phyloP scores from a whole-genome alignment of 2,797 vertebrate genomes.

The Esox masquinongy region DNA sequence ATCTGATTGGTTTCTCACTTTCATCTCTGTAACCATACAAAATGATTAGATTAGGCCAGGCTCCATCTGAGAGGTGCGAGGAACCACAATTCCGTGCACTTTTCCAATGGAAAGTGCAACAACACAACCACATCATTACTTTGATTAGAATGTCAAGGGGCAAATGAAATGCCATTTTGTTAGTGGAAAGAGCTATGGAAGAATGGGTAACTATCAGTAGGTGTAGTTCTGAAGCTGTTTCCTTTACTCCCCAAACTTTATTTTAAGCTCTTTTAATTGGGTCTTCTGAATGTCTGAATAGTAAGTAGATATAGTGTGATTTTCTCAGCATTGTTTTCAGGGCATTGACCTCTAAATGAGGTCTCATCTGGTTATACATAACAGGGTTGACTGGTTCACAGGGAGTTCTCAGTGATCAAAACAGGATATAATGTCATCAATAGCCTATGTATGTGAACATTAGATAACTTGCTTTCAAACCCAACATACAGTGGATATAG shows the following conservation, averaged over 20 bases:
- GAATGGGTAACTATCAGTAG: no score
- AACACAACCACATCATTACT: background rate
- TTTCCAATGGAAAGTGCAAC: no score
- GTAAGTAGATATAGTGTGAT: background rate
- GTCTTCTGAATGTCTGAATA: no score
- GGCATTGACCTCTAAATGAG: background rate
- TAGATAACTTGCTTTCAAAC: background rate
- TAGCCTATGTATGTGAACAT: background rate
- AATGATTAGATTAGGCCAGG: slow-evolving; percentile 54
- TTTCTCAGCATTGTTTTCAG: slow-evolving; percentile 10
- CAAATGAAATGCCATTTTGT: no score
- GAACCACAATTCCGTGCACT: background rate
- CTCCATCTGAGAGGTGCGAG: slow-evolving; percentile 23
- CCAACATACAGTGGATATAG: background rate
- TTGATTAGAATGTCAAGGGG: slow-evolving; percentile 20
- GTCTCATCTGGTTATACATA: slow-evolving; percentile 3
- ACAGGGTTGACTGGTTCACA: background rate
- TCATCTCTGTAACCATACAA: slow-evolving; percentile 62
- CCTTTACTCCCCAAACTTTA: no score
- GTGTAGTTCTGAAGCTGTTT: no score
- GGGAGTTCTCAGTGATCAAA: background rate
- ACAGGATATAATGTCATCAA: background rate
- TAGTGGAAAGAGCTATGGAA: no score
- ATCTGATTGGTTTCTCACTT: slow-evolving; percentile 64
- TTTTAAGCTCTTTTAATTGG: no score